phyloP scores from a whole-genome alignment of 2,888 invertebrate species.

The Oxyteleia sp. region DNA sequence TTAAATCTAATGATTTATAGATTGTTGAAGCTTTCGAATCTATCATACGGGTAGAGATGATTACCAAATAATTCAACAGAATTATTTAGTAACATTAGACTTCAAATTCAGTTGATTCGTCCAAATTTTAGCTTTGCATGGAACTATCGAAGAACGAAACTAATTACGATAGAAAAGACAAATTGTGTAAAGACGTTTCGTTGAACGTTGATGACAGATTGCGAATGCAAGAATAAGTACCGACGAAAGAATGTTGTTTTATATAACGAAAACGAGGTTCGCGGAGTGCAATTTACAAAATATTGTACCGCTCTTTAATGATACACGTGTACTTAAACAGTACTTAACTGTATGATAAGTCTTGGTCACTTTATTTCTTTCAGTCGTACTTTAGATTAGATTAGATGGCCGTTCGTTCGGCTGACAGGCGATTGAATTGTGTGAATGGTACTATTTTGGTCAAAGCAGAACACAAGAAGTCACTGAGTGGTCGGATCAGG shows the following conservation, averaged over 20 bases:
- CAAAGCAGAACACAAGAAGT: too few species aligned
- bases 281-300: conserved; percentile 12
- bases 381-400: conserved; percentile 38
- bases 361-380: conserved; percentile 9
- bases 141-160: background rate
- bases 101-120: background rate
- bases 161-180: conserved; percentile 6
- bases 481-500: background rate
- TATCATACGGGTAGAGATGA: too few species aligned
- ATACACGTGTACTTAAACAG: conserved; percentile 49
- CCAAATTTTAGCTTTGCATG: background rate
- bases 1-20: too few species aligned
- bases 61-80: too few species aligned
- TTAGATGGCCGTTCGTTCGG: conserved; percentile 18
- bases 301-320: conserved; percentile 20
- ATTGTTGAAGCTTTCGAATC: background rate
- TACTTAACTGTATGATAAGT: conserved; percentile 45
- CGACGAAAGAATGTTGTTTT: conserved; percentile 11
- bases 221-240: conserved; percentile 2
- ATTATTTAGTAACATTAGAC: background rate
- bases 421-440: background rate
- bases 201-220: background rate
- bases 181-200: background rate
- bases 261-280: background rate
- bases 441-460: background rate